Conservation (phyloP, 2,113 vertebrate species). For the Crotalus viridis region DNA sequence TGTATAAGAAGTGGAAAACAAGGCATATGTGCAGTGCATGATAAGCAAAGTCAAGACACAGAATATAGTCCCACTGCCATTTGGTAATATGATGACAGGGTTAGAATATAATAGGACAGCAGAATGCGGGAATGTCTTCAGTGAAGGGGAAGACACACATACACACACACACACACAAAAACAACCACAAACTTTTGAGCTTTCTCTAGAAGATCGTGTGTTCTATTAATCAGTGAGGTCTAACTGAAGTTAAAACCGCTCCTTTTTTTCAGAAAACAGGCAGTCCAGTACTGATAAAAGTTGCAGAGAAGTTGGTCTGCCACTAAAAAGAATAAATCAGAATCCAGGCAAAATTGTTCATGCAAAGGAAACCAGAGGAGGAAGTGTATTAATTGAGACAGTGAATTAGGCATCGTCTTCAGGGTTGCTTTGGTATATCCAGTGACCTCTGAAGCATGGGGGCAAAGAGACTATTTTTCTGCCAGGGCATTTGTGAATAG, state of each 20-base stretch:
- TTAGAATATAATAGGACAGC: constrained; percentile 8
- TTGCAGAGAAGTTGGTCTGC: background rate
- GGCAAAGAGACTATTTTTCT: background rate
- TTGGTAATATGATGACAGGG: background rate
- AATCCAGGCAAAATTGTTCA: background rate
- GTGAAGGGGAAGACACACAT: background rate
- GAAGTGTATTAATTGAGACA: background rate
- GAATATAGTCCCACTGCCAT: constrained; percentile 40
- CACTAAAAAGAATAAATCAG: background rate
- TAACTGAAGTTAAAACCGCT: background rate
- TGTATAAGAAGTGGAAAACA: constrained; percentile 64
- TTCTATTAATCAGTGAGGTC: constrained; percentile 3
- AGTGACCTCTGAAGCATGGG: background rate
- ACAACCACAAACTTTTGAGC: background rate
- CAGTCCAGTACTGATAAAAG: background rate
- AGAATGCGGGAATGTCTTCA: background rate
- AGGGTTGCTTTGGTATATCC: background rate
- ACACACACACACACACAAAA: background rate
- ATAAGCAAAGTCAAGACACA: constrained; percentile 55
- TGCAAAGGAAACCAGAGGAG: background rate
- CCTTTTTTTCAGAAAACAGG: background rate
- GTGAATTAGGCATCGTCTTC: background rate
- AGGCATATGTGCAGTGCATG: constrained; percentile 55
- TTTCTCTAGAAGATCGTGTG: constrained; percentile 21
- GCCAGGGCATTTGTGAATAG: background rate